These are phyloP conservation scores for Eilema caniola DNA, from an alignment of 2,888 invertebrate genomes.

Conservation along the genomic window DNA sequence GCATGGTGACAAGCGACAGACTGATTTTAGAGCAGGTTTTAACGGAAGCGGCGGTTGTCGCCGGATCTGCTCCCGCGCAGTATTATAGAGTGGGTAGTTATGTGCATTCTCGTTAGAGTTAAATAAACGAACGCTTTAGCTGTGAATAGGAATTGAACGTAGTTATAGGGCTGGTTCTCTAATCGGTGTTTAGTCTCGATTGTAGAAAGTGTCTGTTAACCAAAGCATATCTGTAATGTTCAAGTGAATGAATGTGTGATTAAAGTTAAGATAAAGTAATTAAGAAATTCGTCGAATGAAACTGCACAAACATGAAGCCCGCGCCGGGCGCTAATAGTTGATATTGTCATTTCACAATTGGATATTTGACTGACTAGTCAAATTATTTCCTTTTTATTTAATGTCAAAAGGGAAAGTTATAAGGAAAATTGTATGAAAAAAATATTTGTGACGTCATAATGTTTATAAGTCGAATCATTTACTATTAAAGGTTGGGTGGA, in stretches of 20 bases:
- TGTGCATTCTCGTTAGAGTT: conserved; percentile 45
- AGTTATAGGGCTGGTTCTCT: conserved; percentile 17
- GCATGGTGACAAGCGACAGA: conserved; percentile 74
- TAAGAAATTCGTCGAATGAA: conserved; percentile 9
- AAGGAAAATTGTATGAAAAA: too few relatives aligned
- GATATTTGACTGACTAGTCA: too few relatives aligned
- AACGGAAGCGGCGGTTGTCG: conserved; percentile 42
- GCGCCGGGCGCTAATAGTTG: conserved; percentile 16
- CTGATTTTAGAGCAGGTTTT: conserved; percentile 76
- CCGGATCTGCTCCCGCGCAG: conserved; percentile 67
- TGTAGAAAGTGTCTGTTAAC: conserved; percentile 23
- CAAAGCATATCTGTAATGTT: conserved; percentile 41
- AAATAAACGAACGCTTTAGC: conserved; percentile 11
- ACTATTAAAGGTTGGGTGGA: too few relatives aligned
- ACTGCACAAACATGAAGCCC: background rate
- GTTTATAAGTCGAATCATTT: too few relatives aligned
- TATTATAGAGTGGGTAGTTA: conserved; percentile 71
- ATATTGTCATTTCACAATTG: background rate
- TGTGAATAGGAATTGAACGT: conserved; percentile 23
- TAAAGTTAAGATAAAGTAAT: conserved; percentile 12
- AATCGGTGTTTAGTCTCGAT: conserved; percentile 7
- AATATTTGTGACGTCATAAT: too few relatives aligned
- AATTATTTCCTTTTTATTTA: too few relatives aligned
- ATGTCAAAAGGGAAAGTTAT: too few relatives aligned
- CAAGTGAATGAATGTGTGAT: conserved; percentile 27